Conservation (phyloP, 92 coral and sea anemone genomes). For the Parazoanthus atlanticus region DNA sequence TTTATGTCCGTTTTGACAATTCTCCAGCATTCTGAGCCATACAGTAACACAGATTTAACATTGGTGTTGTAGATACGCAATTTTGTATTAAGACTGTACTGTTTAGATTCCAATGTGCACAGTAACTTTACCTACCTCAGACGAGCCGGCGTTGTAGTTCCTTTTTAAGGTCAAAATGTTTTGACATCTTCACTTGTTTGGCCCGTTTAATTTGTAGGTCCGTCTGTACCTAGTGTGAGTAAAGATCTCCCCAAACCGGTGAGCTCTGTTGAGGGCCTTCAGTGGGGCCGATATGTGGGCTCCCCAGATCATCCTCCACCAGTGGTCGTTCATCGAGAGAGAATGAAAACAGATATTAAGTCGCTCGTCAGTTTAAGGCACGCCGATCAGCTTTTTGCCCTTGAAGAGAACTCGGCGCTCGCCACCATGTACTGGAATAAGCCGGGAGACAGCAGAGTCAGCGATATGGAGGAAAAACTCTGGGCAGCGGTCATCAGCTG, state of each 20-base stretch:
- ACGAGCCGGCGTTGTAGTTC: neutral
- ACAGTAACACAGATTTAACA: too few relatives aligned
- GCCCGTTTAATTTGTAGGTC: slow-evolving; percentile 7
- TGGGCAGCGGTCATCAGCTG: slow-evolving; percentile 91
- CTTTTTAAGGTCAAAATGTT: neutral
- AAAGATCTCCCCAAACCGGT: slow-evolving; percentile 76
- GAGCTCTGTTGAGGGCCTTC: slow-evolving; percentile 86
- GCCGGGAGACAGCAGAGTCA: slow-evolving; percentile 52
- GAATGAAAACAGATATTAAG: slow-evolving; percentile 65
- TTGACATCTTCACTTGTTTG: neutral
- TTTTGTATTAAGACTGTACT: too few relatives aligned
- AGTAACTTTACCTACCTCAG: too few relatives aligned
- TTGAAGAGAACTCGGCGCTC: slow-evolving; percentile 73
- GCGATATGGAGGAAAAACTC: slow-evolving; percentile 54
- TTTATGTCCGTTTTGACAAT: too few relatives aligned
- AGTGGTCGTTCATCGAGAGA: slow-evolving; percentile 61
- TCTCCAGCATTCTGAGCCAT: too few relatives aligned
- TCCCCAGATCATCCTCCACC: slow-evolving; percentile 92
- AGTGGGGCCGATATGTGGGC: slow-evolving; percentile 94
- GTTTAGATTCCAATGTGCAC: too few relatives aligned
- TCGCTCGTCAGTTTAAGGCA: slow-evolving; percentile 69
- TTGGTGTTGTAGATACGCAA: too few relatives aligned
- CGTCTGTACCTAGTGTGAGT: neutral
- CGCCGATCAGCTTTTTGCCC: slow-evolving; percentile 68
- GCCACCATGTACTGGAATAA: slow-evolving; percentile 69